A percentile compares a stretch with the other conserved stretches of the same genome.
These are phyloP conservation scores for Acleris sparsana DNA, from an alignment of 2,888 invertebrate genomes.

Conservation along the genomic window DNA sequence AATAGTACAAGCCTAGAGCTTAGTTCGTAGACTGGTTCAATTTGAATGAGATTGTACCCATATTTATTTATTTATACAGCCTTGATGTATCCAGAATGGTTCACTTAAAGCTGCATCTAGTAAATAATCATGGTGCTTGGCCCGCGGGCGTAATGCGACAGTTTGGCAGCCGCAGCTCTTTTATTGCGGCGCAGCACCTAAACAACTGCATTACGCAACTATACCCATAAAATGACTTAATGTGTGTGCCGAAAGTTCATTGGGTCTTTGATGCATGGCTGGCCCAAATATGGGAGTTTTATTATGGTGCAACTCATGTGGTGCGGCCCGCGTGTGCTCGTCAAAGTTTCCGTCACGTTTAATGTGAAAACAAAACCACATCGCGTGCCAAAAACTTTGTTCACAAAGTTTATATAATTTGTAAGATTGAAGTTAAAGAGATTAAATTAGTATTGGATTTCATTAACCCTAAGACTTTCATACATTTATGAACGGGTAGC, in stretches of 20 bases:
- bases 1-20: too few species aligned
- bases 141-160: background rate
- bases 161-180: constrained; percentile 18
- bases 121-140: background rate
- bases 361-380: too few species aligned
- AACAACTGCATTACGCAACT: constrained; percentile 27
- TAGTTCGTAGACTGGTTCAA: too few species aligned
- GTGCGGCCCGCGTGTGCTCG: background rate
- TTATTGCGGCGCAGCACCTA: constrained; percentile 8
- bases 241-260: constrained; percentile 3
- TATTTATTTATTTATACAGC: too few species aligned
- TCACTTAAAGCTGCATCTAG: background rate
- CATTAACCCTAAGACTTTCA: too few species aligned
- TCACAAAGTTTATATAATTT: too few species aligned
- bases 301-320: background rate
- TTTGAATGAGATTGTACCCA: too few species aligned
- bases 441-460: too few species aligned
- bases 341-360: background rate
- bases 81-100: background rate
- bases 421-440: too few species aligned
- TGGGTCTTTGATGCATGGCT: constrained; percentile 3
- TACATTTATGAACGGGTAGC: too few species aligned
- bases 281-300: background rate
- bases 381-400: too few species aligned
- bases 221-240: constrained; percentile 9